Evolutionary conservation across 2,888 invertebrate genomes (phyloP), one percentile per base, ranked within the genome.

Genomic region (Aricia artaxerxes): DNA sequence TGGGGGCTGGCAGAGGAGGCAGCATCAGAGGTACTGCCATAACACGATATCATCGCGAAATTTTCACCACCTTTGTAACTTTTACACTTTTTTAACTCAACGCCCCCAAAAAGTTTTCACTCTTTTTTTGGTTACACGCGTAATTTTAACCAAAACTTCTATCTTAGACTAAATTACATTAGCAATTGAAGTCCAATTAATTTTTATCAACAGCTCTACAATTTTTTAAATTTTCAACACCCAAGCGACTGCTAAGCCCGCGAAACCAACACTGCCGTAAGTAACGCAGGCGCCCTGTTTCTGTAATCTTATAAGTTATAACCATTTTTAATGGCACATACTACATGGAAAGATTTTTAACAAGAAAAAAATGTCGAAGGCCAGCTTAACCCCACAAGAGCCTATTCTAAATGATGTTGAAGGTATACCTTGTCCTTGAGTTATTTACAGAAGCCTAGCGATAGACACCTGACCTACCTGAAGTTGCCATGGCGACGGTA

Each of bases 11-110:
- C 86, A 94, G 86, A 83, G 92, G 92, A 84, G 94, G 94, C 85
- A 94, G 90, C 84, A 89, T 91, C 81, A 94, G 85, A 84, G 89
- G 87, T 84, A 90, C 87, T 88, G 93, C 93, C 94, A 93, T 94
- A 86, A 88, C 91, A 87, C 89, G 90, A 91, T 86, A 88, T 91
- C 94, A 93, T 93, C 85, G 69, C 69, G 69, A 69, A 38, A 69
- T 69, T 35, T 69, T 69, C 13, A 69, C 69, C 69, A 69, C 69
- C 35, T 69, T 69, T 35, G 69, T 35, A 35, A 69, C 35, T 69
- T 35, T 69, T 4, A 69, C 35, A 69, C 69, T 35, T 4, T 69
- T 11, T 69, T 35, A 35, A 69, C 31, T 69, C 1, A 38, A 69
- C 13, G 38, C 13, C 35, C 35, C 69, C 11, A 64, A 69, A 35